A percentile compares a stretch with the other conserved stretches of the same genome.
Conservation (phyloP, 2,888 invertebrate species). For the Eupithecia subfuscata region DNA sequence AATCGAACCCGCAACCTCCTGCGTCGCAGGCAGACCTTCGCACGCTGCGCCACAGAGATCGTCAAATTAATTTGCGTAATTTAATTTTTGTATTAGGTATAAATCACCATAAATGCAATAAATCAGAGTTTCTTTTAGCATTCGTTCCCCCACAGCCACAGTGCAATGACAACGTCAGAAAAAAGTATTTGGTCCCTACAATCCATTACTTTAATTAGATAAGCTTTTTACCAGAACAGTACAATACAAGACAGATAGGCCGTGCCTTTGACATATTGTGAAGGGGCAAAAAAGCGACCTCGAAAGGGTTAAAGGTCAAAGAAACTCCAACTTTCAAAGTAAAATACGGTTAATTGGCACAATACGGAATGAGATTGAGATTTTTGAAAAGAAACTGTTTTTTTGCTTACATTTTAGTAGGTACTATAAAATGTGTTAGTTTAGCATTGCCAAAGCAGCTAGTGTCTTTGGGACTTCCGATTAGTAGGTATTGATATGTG, state of each 20-base stretch:
- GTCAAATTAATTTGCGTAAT: too few species aligned
- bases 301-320: conserved; percentile 25
- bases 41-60: too few species aligned
- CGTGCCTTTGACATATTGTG: conserved; percentile 29
- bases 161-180: background rate
- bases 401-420: background rate
- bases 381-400: background rate
- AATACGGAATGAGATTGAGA: conserved; percentile 3
- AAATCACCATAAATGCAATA: background rate
- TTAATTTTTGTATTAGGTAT: too few species aligned
- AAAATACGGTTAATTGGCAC: conserved; percentile 26
- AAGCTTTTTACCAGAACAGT: background rate
- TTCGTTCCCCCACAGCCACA: background rate
- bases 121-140: background rate
- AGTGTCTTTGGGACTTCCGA: too few species aligned
- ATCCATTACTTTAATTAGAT: conserved; percentile 6
- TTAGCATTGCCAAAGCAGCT: too few species aligned
- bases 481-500: too few species aligned
- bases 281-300: conserved; percentile 20
- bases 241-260: conserved; percentile 25
- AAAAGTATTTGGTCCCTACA: background rate
- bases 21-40: too few species aligned
- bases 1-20: too few species aligned
- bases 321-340: conserved; percentile 19
- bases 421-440: too few species aligned